Conservation (phyloP, 2,113 vertebrate genomes). For the Gopherus evgoodei region DNA sequence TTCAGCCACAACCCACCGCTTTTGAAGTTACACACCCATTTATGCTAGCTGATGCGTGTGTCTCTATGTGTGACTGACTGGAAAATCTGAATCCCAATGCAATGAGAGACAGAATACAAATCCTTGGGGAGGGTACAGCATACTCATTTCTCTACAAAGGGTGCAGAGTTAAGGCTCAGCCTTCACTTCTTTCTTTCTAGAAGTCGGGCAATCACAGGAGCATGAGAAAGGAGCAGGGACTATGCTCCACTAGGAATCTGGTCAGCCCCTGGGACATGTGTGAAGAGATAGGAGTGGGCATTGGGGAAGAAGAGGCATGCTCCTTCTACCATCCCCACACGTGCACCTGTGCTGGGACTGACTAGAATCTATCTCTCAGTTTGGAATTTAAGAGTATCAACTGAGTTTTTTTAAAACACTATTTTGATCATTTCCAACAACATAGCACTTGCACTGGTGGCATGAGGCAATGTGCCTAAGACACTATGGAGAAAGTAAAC, state of each 20-base stretch:
- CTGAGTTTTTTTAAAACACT: accelerated
- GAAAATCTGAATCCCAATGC: not conserved
- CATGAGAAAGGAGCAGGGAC: not conserved
- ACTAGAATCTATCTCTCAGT: accelerated
- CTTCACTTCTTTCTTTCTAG: accelerated
- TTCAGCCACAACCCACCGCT: not conserved
- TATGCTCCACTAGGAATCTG: not conserved
- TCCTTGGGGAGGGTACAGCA: not conserved
- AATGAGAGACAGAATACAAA: not conserved
- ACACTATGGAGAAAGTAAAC: not conserved
- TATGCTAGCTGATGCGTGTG: not conserved
- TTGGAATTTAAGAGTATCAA: accelerated
- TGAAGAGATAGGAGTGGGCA: too few relatives aligned
- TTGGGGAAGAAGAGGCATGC: not conserved
- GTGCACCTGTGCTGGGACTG: accelerated
- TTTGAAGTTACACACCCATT: not conserved
- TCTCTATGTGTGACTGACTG: not conserved
- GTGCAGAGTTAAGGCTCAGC: not conserved
- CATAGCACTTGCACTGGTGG: not conserved
- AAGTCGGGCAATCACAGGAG: not conserved
- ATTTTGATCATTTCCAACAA: accelerated
- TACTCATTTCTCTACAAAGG: not conserved
- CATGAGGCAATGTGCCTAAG: not conserved
- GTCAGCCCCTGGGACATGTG: not conserved
- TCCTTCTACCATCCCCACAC: not conserved